Percentiles rank a stretch among this genome's conserved stretches.
Evolutionary conservation across 2,888 invertebrate genomes (phyloP).

Genomic region (Agonopterix arenella): DNA sequence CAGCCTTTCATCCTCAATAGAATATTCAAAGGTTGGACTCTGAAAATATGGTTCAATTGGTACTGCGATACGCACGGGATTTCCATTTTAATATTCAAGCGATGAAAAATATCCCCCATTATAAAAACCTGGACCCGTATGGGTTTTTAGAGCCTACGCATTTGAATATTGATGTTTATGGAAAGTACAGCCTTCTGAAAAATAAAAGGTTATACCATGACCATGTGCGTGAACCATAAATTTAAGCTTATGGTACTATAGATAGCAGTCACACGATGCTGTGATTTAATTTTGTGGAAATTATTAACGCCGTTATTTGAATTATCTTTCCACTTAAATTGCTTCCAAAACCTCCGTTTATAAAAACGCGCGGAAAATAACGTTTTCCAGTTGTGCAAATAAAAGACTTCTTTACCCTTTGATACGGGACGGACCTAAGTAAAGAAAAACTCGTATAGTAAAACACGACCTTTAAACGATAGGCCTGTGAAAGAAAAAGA

Average conservation of each 20-base stretch:
- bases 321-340: too few relatives aligned
- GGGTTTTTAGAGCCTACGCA: conserved; percentile 57
- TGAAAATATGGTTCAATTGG: conserved; percentile 67
- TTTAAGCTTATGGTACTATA: conserved; percentile 29
- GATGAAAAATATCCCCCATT: conserved; percentile 62
- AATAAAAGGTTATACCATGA: conserved; percentile 27
- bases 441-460: conserved; percentile 24
- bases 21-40: conserved; percentile 64
- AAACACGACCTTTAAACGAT: conserved; percentile 46
- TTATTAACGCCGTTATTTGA: too few relatives aligned
- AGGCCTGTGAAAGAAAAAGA: conserved; percentile 55
- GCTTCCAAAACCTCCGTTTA: too few relatives aligned
- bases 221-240: conserved; percentile 25
- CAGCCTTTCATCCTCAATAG: conserved; percentile 55
- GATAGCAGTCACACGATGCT: conserved; percentile 14
- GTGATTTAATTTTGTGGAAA: conserved; percentile 6
- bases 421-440: not conserved
- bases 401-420: not conserved
- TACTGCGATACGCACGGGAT: conserved; percentile 50
- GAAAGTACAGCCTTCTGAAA: conserved; percentile 32
- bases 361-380: too few relatives aligned
- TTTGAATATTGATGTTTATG: conserved; percentile 71
- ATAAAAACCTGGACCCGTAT: conserved; percentile 63
- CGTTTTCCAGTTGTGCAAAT: too few relatives aligned
- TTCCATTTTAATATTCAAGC: conserved; percentile 65